Base-by-base conservation (phyloP, 2,888 invertebrate species). In the Mythimna loreyi region DNA sequence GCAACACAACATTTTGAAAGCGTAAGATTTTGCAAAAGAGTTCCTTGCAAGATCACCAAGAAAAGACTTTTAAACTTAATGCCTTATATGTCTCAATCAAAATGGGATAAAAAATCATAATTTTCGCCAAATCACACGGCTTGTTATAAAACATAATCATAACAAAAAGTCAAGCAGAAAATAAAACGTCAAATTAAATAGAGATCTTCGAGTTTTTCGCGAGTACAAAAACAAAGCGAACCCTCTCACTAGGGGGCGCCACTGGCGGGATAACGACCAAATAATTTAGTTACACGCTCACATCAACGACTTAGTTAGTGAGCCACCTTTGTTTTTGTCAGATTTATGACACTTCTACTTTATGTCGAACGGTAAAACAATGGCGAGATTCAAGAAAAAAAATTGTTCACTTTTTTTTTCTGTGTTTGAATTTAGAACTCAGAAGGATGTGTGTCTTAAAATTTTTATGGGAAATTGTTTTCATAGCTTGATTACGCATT, bases 211-310 rank as follows among this genome's bases (percentile, higher is more conserved):
- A 60, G 47, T 47, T 59, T 73, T 59, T 43, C 0, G 21, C 58
- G 58, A n/a, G 19, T 8, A 64, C 43, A 76, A 77, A 63, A 78
- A 59, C 43, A 43, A 49, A 45, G 8, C 25, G 11, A 21, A 52
- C 59, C 62, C 33, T 81, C 90, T 3, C 87, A 56, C 67, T 85
- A 83, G 90, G 91, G 90, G 88, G 84, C 83, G 85, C 90, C 87
- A 89, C 89, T 83, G 88, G 75, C 72, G 23, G 57, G 82, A 82
- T 78, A 84, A 80, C 72, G 76, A 80, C 80, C 67, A 78, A 81
- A 82, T 83, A 84, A 84, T 84, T 84, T 79, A 79, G 84, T 79
- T 80, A 71, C 68, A 80, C 73, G 83, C 72, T 78, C 80, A 66
- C 76, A 66, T 60, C 50, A 71, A 78, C 56, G 63, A 63, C 71